Conservation (phyloP, 2,888 invertebrate genomes). For the Fragum fragum region DNA sequence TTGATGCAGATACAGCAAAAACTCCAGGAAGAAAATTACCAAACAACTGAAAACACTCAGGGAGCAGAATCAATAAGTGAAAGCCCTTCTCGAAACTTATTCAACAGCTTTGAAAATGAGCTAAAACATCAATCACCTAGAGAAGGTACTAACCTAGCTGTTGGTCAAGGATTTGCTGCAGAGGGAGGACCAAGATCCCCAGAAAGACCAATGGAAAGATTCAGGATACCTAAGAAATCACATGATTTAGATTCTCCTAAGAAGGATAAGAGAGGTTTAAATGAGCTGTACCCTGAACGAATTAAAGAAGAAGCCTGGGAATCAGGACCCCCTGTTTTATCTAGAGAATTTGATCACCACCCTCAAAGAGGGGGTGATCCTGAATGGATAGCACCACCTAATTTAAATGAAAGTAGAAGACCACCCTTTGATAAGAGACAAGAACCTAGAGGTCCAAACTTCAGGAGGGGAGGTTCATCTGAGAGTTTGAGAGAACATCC, state of each 20-base stretch:
- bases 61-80: not conserved
- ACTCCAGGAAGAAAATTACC: constrained; percentile 50
- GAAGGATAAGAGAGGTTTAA: constrained; percentile 33
- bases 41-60: not conserved
- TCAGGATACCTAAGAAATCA: constrained; percentile 54
- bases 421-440: not conserved
- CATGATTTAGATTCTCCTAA: constrained; percentile 15
- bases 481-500: not conserved
- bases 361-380: not conserved
- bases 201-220: constrained; percentile 49
- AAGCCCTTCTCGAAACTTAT: not conserved
- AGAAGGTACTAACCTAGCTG: not conserved
- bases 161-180: not conserved
- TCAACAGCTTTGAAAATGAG: not conserved
- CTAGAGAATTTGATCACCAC: not conserved
- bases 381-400: not conserved
- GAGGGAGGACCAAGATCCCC: constrained; percentile 39
- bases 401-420: constrained; percentile 4
- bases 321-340: constrained; percentile 12
- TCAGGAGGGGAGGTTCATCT: not conserved
- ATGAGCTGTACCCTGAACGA: constrained; percentile 29
- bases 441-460: not conserved
- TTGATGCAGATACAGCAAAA: constrained; percentile 56
- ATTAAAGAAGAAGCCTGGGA: constrained; percentile 21
- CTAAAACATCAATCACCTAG: not conserved